Evolutionary conservation across 2,888 invertebrate species (phyloP), one percentile per base, ranked within the genome.

Genomic region (Harmothoe impar): DNA sequence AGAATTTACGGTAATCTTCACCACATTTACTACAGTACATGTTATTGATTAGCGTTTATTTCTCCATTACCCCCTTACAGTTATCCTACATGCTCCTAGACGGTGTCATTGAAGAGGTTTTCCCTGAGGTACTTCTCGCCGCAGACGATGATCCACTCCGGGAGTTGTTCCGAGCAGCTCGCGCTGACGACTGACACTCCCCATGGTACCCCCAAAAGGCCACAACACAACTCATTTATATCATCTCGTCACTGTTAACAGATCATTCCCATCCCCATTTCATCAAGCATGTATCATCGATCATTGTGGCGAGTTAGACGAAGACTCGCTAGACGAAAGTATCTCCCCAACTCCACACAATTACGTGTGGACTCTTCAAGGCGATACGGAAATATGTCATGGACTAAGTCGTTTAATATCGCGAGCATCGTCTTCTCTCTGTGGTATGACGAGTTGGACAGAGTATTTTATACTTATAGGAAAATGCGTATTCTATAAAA

Each of bases 71-170:
- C 0, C 3, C 7, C 43, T 91, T 91, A 5, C 96, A 96, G 97
- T 96, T 98, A 93, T 97, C 97, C 92, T 98, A 98, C 96, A 97
- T 97, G 93, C 96, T 98, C 89, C 95, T 98, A 93, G 98, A 98
- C 95, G 96, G 97, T 90, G 96, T 98, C 90, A 94, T 98, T 52
- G 96, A 97, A 89, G 98, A 98, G 96, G 96, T 98, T 91, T 98
- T 98, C 96, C 98, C 98, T 0, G 98, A 98, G 89, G 91, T 96
- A 56, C 86, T 91, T 33, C 20, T 43, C 3, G 86, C 56, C n/a
- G 25, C 52, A 12, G 81, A 90, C 31, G 56, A 90, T 29, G 77
- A 89, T 35, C 72, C 89, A 10, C 89, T 86, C 10, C 25, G 56
- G 23, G 86, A 86, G 86, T 29, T 86, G 5, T 86, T 86, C 54